Evolutionary conservation across 1,140 invertebrate genomes (phyloP).

Genomic region (Kradibia gibbosae): DNA sequence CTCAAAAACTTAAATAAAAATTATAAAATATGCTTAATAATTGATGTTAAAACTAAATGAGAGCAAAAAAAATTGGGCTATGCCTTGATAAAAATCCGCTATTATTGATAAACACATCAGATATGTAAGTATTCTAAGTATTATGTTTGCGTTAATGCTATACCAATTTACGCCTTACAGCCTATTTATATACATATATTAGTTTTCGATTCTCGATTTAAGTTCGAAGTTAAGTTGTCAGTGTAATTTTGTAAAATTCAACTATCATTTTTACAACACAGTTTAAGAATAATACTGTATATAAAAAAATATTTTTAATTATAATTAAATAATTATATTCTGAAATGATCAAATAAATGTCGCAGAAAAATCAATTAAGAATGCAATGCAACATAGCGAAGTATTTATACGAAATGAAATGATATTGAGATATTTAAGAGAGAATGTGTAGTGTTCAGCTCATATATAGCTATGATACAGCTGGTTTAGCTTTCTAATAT

Average conservation of each 20-base stretch:
- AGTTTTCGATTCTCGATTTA: not conserved
- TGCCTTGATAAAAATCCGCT: conserved; percentile 5
- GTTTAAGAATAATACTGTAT: too few species aligned
- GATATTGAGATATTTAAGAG: too few species aligned
- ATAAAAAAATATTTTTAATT: too few species aligned
- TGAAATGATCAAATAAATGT: too few species aligned
- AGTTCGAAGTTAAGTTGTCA: too few species aligned
- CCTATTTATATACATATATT: not conserved
- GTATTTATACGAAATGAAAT: too few species aligned
- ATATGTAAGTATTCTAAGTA: not conserved
- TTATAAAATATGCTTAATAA: not conserved
- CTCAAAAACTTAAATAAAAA: not conserved
- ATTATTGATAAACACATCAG: not conserved
- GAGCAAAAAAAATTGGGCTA: not conserved
- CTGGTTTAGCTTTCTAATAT: too few species aligned
- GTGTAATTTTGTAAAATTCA: not conserved
- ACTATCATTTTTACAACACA: not conserved
- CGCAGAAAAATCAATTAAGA: too few species aligned
- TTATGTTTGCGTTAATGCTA: conserved; percentile 25
- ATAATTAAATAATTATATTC: too few species aligned
- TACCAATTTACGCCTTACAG: conserved; percentile 17
- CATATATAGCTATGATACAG: too few species aligned
- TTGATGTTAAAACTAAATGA: not conserved
- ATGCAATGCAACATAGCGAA: too few species aligned
- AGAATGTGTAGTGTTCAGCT: too few species aligned